Evolutionary conservation across 2,888 invertebrate species (phyloP).

Genomic region (Phyllotreta striolata): DNA sequence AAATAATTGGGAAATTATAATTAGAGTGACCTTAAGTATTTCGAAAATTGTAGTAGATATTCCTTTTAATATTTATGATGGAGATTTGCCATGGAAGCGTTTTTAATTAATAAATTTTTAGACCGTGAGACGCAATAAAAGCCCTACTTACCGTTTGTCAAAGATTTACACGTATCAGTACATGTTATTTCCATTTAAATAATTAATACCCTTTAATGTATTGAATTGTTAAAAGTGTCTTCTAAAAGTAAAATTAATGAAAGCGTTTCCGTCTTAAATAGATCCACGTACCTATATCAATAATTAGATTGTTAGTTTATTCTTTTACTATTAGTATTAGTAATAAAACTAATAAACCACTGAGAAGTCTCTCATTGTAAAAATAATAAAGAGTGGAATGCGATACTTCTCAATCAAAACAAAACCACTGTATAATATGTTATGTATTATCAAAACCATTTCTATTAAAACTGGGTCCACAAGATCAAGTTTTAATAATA

Average conservation of each 20-base stretch:
- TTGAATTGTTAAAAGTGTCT: no score
- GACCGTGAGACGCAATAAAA: no score
- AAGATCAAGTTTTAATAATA: conserved; percentile 33
- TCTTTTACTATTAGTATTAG: conserved; percentile 14
- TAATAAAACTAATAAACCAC: not conserved
- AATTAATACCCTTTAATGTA: no score
- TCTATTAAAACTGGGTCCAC: conserved; percentile 20
- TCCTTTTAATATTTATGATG: conserved; percentile 15
- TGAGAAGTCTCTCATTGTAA: conserved; percentile 20
- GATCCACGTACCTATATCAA: conserved; percentile 1
- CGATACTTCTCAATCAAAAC: conserved; percentile 18
- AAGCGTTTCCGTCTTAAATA: no score
- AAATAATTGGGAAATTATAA: conserved; percentile 10
- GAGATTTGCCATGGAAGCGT: no score
- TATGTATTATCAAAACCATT: conserved; percentile 39
- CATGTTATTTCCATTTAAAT: conserved; percentile 6
- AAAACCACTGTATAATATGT: conserved; percentile 36
- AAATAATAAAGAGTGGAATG: not conserved
- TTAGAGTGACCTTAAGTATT: conserved; percentile 20
- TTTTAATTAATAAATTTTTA: no score
- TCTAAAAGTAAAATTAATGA: no score
- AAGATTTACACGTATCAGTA: not conserved
- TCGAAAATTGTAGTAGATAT: conserved; percentile 13
- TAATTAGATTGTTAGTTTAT: conserved; percentile 6
- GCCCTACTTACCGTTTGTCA: no score